These are phyloP conservation scores for Drosophila arawakana DNA, from an alignment of 1,140 invertebrate species.

Conservation along the genomic window DNA sequence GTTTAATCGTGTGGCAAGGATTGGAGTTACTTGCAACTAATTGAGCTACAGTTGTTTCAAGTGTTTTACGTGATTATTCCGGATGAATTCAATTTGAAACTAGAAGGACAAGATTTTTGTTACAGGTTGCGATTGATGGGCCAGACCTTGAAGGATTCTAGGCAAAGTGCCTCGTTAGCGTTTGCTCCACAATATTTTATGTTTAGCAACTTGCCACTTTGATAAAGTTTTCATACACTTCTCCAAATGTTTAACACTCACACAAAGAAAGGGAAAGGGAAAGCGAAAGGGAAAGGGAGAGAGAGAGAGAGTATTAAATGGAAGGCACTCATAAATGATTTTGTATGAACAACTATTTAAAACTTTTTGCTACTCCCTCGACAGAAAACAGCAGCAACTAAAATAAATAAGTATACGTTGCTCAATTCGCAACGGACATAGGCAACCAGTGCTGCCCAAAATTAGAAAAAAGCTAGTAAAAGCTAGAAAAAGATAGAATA, in stretches of 20 bases:
- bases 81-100: neutral
- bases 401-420: slow-evolving; percentile 38
- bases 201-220: slow-evolving; percentile 37
- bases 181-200: slow-evolving; percentile 23
- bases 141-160: neutral
- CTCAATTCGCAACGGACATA: slow-evolving; percentile 16
- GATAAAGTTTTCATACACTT: slow-evolving; percentile 46
- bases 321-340: slow-evolving; percentile 71
- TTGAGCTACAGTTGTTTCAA: slow-evolving; percentile 25
- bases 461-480: too few relatives aligned
- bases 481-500: too few relatives aligned
- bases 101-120: neutral
- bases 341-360: slow-evolving; percentile 79
- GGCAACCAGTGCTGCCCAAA: neutral
- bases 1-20: neutral
- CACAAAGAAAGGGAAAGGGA: slow-evolving; percentile 2
- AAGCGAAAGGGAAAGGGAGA: neutral
- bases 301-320: slow-evolving; percentile 4
- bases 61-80: slow-evolving; percentile 31
- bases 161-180: slow-evolving; percentile 20
- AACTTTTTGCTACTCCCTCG: slow-evolving; percentile 59
- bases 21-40: slow-evolving; percentile 12
- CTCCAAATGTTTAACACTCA: slow-evolving; percentile 28
- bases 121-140: neutral
- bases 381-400: slow-evolving; percentile 6